Evolutionary conservation across 2,888 invertebrate genomes (phyloP), one percentile per base, ranked within the genome.

Genomic region (Ctena decussata): DNA sequence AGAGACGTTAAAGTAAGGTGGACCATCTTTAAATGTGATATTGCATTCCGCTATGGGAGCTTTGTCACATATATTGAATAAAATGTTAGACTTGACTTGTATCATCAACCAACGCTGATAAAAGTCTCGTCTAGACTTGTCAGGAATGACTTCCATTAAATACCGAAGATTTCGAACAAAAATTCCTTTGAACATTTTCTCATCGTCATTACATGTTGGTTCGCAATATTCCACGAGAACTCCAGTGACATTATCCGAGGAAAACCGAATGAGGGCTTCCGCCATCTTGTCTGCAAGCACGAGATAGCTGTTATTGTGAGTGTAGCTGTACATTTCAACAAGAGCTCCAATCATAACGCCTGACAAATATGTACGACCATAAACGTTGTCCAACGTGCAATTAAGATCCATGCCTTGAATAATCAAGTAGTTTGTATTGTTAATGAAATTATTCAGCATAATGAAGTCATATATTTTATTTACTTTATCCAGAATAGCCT

Each of bases 171-270:
- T 85, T 15, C 92, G 79, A 0, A 82, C 87, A 77, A 92, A 91
- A 32, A 92, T 90, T 0, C 91, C 92, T 80, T 93, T 93, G 37
- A 90, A 93, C 84, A 91, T 91, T 27, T 86, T 80, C 0, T 84
- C 85, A 30, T 92, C 92, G 11, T 92, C 89, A 53, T 90, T 84
- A 72, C 91, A 91, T 15, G 75, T 77, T 15, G 90, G 90, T 18
- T 88, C 89, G 57, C 92, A 93, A 24, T 70, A 86, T 81, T 92
- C 92, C 0, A 85, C 83, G 1, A 93, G 81, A 12, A 93, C 86
- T 0, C 91, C 92, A 15, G 84, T 75, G 0, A 82, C 78, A 65
- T 89, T 72, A 44, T 82, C 82, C 24, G 89, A 87, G 32, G 80
- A 83, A 41, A 85, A 80, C 6, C 80, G 60, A 11, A 93, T 90